Evolutionary conservation across 2,797 vertebrate species (phyloP), one percentile per base, ranked within the genome.

Genomic region (Toxotes lorentzi): DNA sequence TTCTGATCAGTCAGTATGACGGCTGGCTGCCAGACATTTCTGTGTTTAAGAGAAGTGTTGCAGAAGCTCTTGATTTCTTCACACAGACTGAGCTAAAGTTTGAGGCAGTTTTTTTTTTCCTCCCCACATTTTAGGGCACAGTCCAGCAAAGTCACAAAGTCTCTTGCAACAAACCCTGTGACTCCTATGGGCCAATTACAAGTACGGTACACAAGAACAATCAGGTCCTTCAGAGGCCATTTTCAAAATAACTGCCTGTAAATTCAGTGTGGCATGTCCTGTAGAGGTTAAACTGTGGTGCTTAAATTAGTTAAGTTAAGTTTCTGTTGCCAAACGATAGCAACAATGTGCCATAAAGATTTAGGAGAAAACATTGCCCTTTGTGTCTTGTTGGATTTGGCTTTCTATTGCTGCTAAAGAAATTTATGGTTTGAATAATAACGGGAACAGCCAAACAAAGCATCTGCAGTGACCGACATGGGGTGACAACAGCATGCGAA

Each of bases 141-240:
- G 30, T 12, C 2, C 17, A 16, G 12, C 16, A 65, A 89, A 85
- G 58, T 30, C 40, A 72, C 35, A 72, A 61, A 56, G 43, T 48
- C 54, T 69, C 14, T 72, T 67, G 67, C 65, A 73, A 60, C 12
- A 67, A 24, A 69, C 24, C 83, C 40, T 74, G 82, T 83, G 87
- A 85, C 83, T 87, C 54, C 30, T 68, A 2, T 63, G 12, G 76
- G 24, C 21, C 66, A 60, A 54, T 64, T 61, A 41, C 10, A 17
- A 32, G 24, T 21, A 16, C 38, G 30, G 21, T 4, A 10, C 2
- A 45, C 10, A 41, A 2, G 21, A 4, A 34, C 1, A 27, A 65
- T 41, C 13, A 1, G 6, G 11, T 4, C 30, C 1, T 73, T 35
- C 17, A 10, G 21, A 12, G 27, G 32, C 19, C 1, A 34, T 9